phyloP scores from a whole-genome alignment of 2,888 invertebrate species.

The Orthosia cruda region DNA sequence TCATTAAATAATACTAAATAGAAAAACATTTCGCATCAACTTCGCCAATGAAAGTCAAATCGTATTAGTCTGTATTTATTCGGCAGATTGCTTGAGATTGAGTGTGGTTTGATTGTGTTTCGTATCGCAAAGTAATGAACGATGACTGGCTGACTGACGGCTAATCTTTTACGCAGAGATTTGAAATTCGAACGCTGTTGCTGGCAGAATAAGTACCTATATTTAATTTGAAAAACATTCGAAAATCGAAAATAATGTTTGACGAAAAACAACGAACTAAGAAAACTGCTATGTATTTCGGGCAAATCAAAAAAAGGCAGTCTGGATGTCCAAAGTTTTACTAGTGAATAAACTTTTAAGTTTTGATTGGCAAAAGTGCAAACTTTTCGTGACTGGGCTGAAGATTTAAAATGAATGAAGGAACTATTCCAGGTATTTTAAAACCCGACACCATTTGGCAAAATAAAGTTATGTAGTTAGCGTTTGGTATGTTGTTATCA shows the following conservation, averaged over 20 bases:
- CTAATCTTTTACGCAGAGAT: conserved; percentile 25
- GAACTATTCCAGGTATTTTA: background rate
- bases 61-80: conserved; percentile 56
- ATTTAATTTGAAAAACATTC: background rate
- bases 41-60: conserved; percentile 51
- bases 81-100: conserved; percentile 36
- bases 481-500: background rate
- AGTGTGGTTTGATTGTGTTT: conserved; percentile 33
- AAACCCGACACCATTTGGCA: too few species aligned
- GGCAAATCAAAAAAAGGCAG: too few species aligned
- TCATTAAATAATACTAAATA: conserved; percentile 43
- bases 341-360: background rate
- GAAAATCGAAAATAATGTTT: background rate
- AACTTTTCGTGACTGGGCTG: background rate
- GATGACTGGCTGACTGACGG: conserved; percentile 28
- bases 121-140: conserved; percentile 41
- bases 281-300: too few species aligned
- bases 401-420: background rate
- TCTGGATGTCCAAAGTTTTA: too few species aligned
- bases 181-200: background rate
- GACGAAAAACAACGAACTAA: too few species aligned
- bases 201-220: conserved; percentile 2
- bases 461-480: too few species aligned
- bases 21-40: conserved; percentile 32
- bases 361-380: background rate